These are phyloP conservation scores for Nesometra sesokonis DNA, from an alignment of 35 echinoderm and acorn worm genomes.

Conservation along the genomic window DNA sequence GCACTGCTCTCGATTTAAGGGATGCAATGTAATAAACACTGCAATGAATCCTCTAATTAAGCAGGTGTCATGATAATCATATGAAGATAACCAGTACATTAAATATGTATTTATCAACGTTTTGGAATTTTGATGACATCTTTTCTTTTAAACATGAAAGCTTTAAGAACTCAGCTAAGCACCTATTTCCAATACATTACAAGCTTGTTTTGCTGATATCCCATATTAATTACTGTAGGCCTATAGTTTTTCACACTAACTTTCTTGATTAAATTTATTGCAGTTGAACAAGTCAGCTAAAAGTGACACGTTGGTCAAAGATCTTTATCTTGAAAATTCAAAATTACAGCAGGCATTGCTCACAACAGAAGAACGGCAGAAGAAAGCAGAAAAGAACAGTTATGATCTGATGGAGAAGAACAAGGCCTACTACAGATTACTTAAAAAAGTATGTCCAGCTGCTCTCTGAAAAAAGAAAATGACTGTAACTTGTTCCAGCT, in stretches of 20 bases:
- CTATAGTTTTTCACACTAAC: neutral
- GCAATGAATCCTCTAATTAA: too few species aligned
- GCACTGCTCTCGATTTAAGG: too few species aligned
- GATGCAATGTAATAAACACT: too few species aligned
- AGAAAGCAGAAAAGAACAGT: conserved; percentile 74
- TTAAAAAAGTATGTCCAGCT: conserved; percentile 57
- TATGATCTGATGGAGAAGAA: conserved; percentile 77
- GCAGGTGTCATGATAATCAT: too few species aligned
- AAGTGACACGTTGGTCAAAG: conserved; percentile 63
- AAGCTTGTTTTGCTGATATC: too few species aligned
- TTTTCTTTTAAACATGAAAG: too few species aligned
- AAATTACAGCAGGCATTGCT: conserved; percentile 78
- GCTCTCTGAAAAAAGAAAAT: conserved; percentile 15
- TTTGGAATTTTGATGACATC: too few species aligned
- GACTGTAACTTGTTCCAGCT: too few species aligned
- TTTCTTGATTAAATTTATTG: conserved; percentile 14
- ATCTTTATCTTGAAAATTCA: conserved; percentile 88
- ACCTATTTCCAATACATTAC: too few species aligned
- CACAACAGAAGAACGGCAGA: conserved; percentile 82
- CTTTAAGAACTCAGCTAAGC: too few species aligned
- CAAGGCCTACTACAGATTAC: conserved; percentile 57
- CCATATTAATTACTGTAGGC: neutral
- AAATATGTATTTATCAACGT: too few species aligned
- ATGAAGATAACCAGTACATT: too few species aligned
- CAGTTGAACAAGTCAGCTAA: conserved; percentile 69